Evolutionary conservation across 2,113 vertebrate genomes (phyloP).

Genomic region (Opisthocomus hoazin): DNA sequence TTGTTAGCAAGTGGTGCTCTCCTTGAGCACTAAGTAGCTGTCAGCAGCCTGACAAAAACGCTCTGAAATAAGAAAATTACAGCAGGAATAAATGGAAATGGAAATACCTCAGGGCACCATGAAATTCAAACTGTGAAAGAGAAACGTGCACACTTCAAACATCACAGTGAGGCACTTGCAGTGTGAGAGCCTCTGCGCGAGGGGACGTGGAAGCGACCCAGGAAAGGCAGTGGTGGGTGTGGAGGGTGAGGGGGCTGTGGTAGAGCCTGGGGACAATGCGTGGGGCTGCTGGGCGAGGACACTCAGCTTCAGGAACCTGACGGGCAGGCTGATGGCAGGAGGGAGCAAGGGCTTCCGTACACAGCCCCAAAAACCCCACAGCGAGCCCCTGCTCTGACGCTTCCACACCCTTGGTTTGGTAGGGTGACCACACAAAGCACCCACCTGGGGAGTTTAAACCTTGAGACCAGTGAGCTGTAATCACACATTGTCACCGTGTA

Average conservation of each 20-base stretch:
- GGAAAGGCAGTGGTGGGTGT: fast-evolving
- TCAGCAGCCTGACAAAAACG: neutral
- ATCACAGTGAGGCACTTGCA: fast-evolving
- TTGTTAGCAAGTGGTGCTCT: neutral
- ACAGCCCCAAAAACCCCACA: fast-evolving
- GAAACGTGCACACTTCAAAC: neutral
- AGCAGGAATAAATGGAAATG: neutral
- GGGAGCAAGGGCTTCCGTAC: fast-evolving
- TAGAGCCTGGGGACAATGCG: neutral
- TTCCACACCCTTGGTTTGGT: fast-evolving
- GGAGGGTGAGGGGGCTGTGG: neutral
- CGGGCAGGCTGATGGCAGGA: neutral
- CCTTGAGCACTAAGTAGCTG: neutral
- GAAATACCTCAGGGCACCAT: neutral
- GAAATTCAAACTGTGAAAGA: neutral
- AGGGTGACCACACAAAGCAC: neutral
- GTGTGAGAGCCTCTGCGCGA: fast-evolving
- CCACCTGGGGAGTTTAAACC: fast-evolving
- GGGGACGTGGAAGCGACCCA: fast-evolving
- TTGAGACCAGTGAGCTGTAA: neutral
- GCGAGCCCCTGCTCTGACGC: neutral
- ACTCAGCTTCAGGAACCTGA: fast-evolving
- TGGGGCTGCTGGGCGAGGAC: fast-evolving
- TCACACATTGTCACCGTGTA: fast-evolving
- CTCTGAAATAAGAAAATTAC: neutral